A percentile compares a stretch with the other conserved stretches of the same genome.
Conservation (phyloP, 2,113 vertebrate species). For the Cynopterus brachyotis region DNA sequence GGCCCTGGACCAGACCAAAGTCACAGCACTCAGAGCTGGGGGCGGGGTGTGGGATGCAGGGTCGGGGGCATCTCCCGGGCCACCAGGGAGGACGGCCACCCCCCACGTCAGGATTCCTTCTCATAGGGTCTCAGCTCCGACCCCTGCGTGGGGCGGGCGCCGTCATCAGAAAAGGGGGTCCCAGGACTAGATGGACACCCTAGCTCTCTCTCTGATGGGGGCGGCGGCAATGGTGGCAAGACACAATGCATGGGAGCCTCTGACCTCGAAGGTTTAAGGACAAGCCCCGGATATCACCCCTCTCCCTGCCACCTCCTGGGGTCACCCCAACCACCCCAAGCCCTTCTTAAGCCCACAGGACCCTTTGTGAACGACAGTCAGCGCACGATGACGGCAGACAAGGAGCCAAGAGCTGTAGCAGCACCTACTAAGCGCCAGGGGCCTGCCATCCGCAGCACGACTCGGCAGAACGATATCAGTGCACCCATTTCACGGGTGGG, state of each 20-base stretch:
- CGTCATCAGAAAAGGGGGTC: neutral
- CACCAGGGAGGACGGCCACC: neutral
- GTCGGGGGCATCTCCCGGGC: neutral
- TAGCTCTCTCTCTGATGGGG: neutral
- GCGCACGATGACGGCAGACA: accelerated
- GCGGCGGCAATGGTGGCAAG: neutral
- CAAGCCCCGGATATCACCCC: neutral
- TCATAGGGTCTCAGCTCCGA: neutral
- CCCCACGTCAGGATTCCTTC: neutral
- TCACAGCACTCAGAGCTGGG: neutral
- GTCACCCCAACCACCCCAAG: neutral
- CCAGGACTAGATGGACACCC: neutral
- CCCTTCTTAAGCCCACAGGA: neutral
- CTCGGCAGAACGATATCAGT: neutral
- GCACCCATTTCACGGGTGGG: neutral
- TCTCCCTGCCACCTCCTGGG: neutral
- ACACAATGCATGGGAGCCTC: accelerated
- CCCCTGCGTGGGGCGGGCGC: neutral
- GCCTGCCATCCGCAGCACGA: too few relatives aligned
- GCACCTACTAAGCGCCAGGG: neutral
- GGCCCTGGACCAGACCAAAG: neutral
- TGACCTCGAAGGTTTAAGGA: neutral
- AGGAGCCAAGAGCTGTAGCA: too few relatives aligned
- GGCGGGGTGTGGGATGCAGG: too few relatives aligned
- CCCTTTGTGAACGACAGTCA: neutral